Conservation (phyloP, 2,888 invertebrate genomes). For the Acanthosoma haemorrhoidale region DNA sequence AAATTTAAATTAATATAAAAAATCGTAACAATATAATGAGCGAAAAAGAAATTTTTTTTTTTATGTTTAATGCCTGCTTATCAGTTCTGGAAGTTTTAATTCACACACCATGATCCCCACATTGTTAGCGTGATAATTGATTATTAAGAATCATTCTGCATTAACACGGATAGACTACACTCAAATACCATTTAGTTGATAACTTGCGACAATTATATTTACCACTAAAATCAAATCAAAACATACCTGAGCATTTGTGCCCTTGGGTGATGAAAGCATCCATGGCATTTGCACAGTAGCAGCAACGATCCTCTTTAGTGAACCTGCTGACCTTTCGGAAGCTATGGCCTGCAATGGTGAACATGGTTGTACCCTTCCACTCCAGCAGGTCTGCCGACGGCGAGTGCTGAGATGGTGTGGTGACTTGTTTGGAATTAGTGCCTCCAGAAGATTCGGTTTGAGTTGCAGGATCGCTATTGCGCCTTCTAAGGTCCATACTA, state of each 20-base stretch:
- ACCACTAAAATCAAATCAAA: too few species aligned
- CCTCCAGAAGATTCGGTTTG: slow-evolving; percentile 29
- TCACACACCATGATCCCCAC: too few species aligned
- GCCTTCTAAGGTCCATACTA: slow-evolving; percentile 46
- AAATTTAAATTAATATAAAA: too few species aligned
- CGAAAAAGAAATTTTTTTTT: too few species aligned
- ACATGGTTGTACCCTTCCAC: slow-evolving; percentile 56
- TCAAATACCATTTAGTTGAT: too few species aligned
- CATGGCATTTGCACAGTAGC: slow-evolving; percentile 68
- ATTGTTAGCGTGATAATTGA: too few species aligned
- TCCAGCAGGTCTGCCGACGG: slow-evolving; percentile 47
- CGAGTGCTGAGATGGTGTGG: slow-evolving; percentile 35
- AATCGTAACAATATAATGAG: too few species aligned
- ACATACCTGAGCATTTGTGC: slow-evolving; percentile 60
- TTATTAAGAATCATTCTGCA: too few species aligned
- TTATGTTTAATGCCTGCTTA: too few species aligned
- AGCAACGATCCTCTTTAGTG: slow-evolving; percentile 74
- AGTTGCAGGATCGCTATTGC: slow-evolving; percentile 69
- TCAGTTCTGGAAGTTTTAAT: too few species aligned
- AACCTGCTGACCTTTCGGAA: slow-evolving; percentile 66
- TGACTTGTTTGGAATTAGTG: neutral
- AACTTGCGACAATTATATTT: too few species aligned
- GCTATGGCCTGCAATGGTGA: slow-evolving; percentile 68
- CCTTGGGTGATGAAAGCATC: slow-evolving; percentile 75
- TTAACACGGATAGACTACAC: too few species aligned